Evolutionary conservation across 1,140 invertebrate genomes (phyloP), one percentile per base, ranked within the genome.

Genomic region (Drosophila ironensis): DNA sequence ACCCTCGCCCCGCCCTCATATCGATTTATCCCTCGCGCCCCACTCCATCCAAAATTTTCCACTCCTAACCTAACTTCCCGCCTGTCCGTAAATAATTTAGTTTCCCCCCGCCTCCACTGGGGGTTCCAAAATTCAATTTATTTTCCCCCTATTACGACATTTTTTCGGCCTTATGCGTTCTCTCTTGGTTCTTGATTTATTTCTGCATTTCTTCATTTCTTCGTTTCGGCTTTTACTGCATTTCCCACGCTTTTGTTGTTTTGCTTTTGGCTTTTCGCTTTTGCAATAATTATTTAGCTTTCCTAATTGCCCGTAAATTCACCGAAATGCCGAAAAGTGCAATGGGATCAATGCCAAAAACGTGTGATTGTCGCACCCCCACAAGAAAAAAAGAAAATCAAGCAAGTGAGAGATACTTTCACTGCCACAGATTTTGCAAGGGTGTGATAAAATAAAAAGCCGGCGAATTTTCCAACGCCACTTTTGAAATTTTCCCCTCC

Each of bases 271-370:
- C 11, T n/a, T 76, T 77, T 78, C 60, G 53, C 35, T 59, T 30
- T 30, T 56, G 4, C 28, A 8, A 22, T 27, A 46, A 51, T 67
- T 71, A 50, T 59, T 54, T 57, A 33, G 46, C 24, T 45, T 40
- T 20, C 50, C 42, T 76, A 81, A 82, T 81, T 81, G 52, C 54
- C 41, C 56, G 56, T 28, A 78, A 66, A 70, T 70, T 59, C 9
- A 37, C 14, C 14, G 35, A 60, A 37, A 37, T 37, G 33, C 12
- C 33, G 33, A 63, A 57, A 57, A 74, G 52, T 75, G 71, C 47
- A 61, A 54, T 73, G 71, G 71, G 60, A 73, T 72, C 71, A 73
- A 73, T 86, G 80, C 80, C 80, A 86, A 86, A 67, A 86, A 71
- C 28, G 52, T 71, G 72, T 37, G 54, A 74, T 64, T 59, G 42